Base-by-base conservation (phyloP, 2,797 vertebrate genomes). In the Heteromormyrus szaboi region DNA sequence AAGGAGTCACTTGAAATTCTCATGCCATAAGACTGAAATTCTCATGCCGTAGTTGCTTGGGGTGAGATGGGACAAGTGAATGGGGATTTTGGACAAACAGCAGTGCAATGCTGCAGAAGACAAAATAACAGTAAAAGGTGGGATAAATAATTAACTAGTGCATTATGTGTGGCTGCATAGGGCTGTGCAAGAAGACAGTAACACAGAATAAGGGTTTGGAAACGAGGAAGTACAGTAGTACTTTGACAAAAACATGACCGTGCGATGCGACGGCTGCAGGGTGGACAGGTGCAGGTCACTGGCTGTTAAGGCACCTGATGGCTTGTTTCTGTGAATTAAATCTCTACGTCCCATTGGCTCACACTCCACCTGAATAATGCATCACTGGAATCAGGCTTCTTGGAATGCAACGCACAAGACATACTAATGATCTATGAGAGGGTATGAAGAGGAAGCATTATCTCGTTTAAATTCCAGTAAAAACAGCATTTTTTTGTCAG, bases 341-440 rank as follows among this genome's bases (percentile, higher is more conserved):
- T 65, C 91, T 44, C 25, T 19, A 7, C 14, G 62, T 86, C 85
- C 90, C 91, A 89, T 87, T 90, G 88, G 86, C 89, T 92, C 87
- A 89, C 90, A 88, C 62, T 88, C 84, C 89, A 91, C 53, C 92
- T 94, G 94, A 95, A 95, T 95, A 95, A 95, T 94, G 91, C 93
- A 87, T 93, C 94, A 88, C 93, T 94, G 93, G 89, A 89, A 90
- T 17, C 3, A 51, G 14, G 88, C 87, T 68, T 88, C 53, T n/a
- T 41, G 2, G 54, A 44, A 88, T 62, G 56, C 41, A 72, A 59
- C 41, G 29, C 48, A 6, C 85, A 29, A 62, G 88, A 83, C 83
- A 79, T 85, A 65, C 87, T 86, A 50, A 56, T 11, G 33, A 51
- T 50, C 44, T 50, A 22, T 25, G 17, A 50, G 17, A 29, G 54